Conservation (phyloP, 2,888 invertebrate genomes). For the Mimachlamys varia region DNA sequence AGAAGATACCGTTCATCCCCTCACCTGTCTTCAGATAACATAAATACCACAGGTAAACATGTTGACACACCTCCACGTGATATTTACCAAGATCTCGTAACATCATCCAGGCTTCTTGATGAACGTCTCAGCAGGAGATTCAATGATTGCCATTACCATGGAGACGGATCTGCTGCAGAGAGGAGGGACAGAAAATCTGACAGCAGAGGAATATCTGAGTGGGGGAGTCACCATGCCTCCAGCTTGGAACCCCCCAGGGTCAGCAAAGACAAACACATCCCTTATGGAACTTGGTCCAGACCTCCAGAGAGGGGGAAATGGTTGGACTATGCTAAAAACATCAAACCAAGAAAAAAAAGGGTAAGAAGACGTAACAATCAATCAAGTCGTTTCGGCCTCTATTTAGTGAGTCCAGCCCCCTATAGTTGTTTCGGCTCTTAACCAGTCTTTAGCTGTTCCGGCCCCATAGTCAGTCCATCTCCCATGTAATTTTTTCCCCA, state of each 20-base stretch:
- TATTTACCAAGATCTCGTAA: not conserved
- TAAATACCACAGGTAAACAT: slow-evolving; percentile 32
- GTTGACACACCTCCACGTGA: slow-evolving; percentile 26
- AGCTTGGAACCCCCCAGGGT: not conserved
- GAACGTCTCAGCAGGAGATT: not conserved
- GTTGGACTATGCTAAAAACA: slow-evolving; percentile 34
- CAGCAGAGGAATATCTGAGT: not conserved
- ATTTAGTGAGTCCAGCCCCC: too few relatives aligned
- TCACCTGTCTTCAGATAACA: slow-evolving; percentile 34
- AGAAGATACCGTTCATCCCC: not conserved
- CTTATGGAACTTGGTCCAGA: not conserved
- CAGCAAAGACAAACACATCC: not conserved
- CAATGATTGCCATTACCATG: not conserved
- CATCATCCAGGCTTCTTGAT: not conserved
- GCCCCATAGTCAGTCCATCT: too few relatives aligned
- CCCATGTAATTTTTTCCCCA: too few relatives aligned
- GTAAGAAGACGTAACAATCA: not conserved
- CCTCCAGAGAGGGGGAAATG: slow-evolving; percentile 24
- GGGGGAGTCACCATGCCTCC: not conserved
- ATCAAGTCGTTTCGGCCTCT: too few relatives aligned
- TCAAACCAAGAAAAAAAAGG: slow-evolving; percentile 25
- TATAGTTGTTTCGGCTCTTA: too few relatives aligned
- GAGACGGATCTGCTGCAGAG: not conserved
- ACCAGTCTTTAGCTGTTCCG: too few relatives aligned
- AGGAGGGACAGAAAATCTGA: not conserved